phyloP scores from a whole-genome alignment of 1,140 invertebrate genomes.

The Halotydeus destructor region DNA sequence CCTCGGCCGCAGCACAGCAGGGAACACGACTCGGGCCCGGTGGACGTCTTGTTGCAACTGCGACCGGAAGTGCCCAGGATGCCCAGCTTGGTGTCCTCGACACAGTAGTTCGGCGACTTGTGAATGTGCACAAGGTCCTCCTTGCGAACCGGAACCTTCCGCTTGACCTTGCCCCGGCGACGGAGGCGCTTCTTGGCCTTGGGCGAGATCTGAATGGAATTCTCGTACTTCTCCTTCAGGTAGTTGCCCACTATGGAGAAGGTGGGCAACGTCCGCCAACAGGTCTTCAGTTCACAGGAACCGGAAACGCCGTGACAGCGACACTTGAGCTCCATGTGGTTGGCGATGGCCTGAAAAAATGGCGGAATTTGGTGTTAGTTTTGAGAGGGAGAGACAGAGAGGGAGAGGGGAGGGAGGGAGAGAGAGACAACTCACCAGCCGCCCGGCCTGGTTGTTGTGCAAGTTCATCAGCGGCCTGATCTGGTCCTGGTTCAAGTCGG shows the following conservation, averaged over 20 bases:
- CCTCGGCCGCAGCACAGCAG: slow-evolving; percentile 41
- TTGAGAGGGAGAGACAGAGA: slow-evolving; percentile 1
- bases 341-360: slow-evolving; percentile 53
- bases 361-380: slow-evolving; percentile 43
- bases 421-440: slow-evolving; percentile 61
- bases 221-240: slow-evolving; percentile 32
- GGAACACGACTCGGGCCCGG: slow-evolving; percentile 40
- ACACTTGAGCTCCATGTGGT: slow-evolving; percentile 31
- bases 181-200: slow-evolving; percentile 21
- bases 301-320: slow-evolving; percentile 92
- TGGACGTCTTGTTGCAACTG: slow-evolving; percentile 38
- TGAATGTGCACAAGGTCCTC: slow-evolving; percentile 36
- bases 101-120: slow-evolving; percentile 41
- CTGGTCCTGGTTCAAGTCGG: too few species aligned
- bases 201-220: slow-evolving; percentile 25
- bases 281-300: slow-evolving; percentile 75
- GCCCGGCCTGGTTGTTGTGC: slow-evolving; percentile 88
- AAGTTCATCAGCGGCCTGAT: slow-evolving; percentile 81
- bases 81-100: slow-evolving; percentile 32
- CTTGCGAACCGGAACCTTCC: slow-evolving; percentile 13
- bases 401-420: too few species aligned
- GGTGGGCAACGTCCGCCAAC: slow-evolving; percentile 49
- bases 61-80: slow-evolving; percentile 37
- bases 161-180: slow-evolving; percentile 20
- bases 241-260: slow-evolving; percentile 33